Evolutionary conservation across 1,140 invertebrate genomes (phyloP).

Genomic region (Lepidurus arcticus): DNA sequence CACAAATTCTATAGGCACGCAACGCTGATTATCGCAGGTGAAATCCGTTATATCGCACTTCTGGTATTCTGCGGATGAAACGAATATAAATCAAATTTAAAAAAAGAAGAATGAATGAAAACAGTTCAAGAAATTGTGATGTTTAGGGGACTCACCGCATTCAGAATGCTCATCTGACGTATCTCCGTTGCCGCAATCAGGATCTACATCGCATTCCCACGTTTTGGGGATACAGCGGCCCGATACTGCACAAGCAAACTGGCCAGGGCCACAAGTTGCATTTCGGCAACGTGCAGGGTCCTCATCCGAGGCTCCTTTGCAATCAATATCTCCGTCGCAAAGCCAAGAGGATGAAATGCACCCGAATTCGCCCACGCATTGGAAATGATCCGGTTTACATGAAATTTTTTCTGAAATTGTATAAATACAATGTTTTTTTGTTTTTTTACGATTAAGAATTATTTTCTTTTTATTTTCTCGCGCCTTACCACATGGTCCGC

Average conservation of each 20-base stretch:
- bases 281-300: conserved; percentile 42
- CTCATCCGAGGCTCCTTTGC: conserved; percentile 46
- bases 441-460: conserved; percentile 18
- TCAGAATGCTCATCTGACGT: conserved; percentile 41
- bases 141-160: conserved; percentile 39
- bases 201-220: conserved; percentile 42
- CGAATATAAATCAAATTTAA: not conserved
- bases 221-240: conserved; percentile 43
- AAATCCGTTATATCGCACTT: conserved; percentile 44
- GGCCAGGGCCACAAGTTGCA: conserved; percentile 39
- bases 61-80: conserved; percentile 40
- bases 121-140: not conserved
- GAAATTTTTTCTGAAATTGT: conserved; percentile 38
- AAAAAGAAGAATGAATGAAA: not conserved
- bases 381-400: conserved; percentile 48
- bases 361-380: conserved; percentile 45
- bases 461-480: not conserved
- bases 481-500: conserved; percentile 44
- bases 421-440: not conserved
- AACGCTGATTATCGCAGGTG: conserved; percentile 44
- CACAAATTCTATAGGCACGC: conserved; percentile 45
- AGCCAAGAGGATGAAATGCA: conserved; percentile 51
- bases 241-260: conserved; percentile 43
- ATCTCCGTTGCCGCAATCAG: conserved; percentile 42
- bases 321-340: conserved; percentile 49